Base-by-base conservation (phyloP, 2,888 invertebrate genomes). In the Oligia latruncula region DNA sequence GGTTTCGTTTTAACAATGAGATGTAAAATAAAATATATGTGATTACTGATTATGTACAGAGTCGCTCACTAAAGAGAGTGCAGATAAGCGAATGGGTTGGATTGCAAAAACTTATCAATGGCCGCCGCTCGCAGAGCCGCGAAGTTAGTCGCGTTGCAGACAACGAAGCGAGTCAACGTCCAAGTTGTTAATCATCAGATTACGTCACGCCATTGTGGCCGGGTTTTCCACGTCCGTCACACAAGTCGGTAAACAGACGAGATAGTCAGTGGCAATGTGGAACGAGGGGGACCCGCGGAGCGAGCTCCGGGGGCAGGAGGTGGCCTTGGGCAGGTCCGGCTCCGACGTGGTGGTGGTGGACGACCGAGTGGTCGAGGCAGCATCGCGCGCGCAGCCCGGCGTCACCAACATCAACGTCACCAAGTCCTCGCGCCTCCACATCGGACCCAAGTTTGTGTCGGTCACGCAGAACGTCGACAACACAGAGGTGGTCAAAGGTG, bases 401-500 rank as follows among this genome's bases (percentile, higher is more conserved):
- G 91, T 94, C 29, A 90, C 92, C 29, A 94, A 92, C 76, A 88
- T 96, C 62, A 95, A 94, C 83, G 94, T 96, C 20, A 93, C 92
- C 74, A 94, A 94, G 75, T 95, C 95, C 8, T 91, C 93, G 3
- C 91, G 92, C 29, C 93, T 96, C 65, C 96, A 96, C 89, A 92
- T 96, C 78, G 96, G 96, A 8, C 94, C 95, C 29, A 95, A 95
- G 88, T 94, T 96, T 83, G 93, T 95, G 40, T 93, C 94, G 20
- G 94, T 96, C 74, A 96, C 95, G 6, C 95, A 96, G 82, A 95
- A 95, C 82, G 93, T 96, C 5, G 94, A 95, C 84, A 94, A 94
- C 90, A 93, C 92, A 23, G 95, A 96, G 87, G 93, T 95, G 88
- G 92, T 96, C 83, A 95, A 95, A 94, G 96, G 96, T 96, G 89